Conservation (phyloP, 2,113 vertebrate species). For the Oreochromis aureus region DNA sequence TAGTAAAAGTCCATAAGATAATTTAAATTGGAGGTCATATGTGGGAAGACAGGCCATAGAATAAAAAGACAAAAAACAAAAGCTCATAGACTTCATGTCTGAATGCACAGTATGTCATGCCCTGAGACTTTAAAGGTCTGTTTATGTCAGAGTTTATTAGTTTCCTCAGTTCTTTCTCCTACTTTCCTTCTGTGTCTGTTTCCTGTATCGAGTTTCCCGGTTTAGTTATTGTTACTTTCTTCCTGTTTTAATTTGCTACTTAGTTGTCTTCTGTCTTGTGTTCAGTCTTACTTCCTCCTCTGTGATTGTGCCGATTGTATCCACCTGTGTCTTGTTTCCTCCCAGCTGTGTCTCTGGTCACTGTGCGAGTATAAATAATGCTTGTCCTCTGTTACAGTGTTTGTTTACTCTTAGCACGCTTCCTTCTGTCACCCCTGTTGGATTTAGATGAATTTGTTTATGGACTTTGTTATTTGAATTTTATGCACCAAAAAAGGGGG, state of each 20-base stretch:
- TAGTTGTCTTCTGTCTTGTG: not conserved
- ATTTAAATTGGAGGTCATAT: not conserved
- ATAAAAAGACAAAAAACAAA: not conserved
- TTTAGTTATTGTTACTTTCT: not conserved
- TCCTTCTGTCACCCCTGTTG: not conserved
- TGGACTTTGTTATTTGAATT: not conserved
- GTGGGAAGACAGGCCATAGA: not conserved
- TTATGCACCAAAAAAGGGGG: not conserved
- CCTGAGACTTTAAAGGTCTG: not conserved
- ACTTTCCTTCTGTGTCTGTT: not conserved
- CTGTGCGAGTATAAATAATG: not conserved
- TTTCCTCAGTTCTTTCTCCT: not conserved
- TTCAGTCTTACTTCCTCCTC: not conserved
- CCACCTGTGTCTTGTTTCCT: not conserved
- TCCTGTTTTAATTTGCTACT: not conserved
- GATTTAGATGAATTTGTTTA: not conserved
- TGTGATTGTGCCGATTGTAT: not conserved
- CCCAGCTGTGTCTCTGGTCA: not conserved
- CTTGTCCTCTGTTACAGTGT: not conserved
- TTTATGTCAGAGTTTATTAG: not conserved
- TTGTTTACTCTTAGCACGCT: not conserved
- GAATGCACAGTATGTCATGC: not conserved
- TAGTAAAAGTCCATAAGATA: not conserved
- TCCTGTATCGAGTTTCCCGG: not conserved
- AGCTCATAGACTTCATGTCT: not conserved